Evolutionary conservation across 2,797 vertebrate species (phyloP).

Genomic region (Rhinichthys osculus): DNA sequence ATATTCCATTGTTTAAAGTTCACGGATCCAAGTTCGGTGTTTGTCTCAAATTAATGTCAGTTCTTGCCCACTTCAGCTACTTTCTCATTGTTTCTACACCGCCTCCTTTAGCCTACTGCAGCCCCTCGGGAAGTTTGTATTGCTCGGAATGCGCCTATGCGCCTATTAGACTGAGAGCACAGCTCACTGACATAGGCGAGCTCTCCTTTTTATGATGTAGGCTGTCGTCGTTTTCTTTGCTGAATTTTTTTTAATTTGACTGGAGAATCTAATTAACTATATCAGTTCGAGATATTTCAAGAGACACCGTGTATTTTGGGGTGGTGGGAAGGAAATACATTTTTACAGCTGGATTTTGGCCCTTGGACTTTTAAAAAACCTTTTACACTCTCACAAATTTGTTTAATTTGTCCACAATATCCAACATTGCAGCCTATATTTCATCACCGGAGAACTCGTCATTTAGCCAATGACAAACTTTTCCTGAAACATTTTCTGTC

Average conservation of each 20-base stretch:
- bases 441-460: background rate
- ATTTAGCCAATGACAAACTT: background rate
- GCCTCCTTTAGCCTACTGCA: conserved; percentile 11
- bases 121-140: background rate
- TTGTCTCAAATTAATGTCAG: background rate
- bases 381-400: background rate
- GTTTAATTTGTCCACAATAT: background rate
- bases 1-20: background rate
- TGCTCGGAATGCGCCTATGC: background rate
- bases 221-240: background rate
- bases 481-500: background rate
- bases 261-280: background rate
- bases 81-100: conserved; percentile 18
- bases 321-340: background rate
- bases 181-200: background rate
- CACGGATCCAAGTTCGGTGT: background rate
- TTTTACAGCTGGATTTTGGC: background rate
- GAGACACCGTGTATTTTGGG: background rate
- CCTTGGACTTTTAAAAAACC: background rate
- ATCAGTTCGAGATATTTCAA: background rate
- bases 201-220: background rate
- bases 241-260: background rate
- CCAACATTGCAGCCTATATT: background rate
- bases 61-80: background rate
- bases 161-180: background rate